Base-by-base conservation (phyloP, 2,113 vertebrate genomes). In the Brachionichthys hirsutus region DNA sequence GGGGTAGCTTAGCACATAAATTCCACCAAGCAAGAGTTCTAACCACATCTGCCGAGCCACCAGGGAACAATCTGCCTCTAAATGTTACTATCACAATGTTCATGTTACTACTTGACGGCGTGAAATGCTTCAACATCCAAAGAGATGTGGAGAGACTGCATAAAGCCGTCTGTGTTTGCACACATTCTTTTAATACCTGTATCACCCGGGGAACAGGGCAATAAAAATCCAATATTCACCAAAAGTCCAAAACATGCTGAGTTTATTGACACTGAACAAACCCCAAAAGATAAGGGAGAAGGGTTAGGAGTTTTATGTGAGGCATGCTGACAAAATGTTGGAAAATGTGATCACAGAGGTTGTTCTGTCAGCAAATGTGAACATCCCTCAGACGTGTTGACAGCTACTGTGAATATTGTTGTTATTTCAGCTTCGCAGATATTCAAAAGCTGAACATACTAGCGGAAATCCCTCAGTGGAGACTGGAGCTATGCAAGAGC, bases 221-320 rank as follows among this genome's bases (percentile, higher is more conserved):
- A 86, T 87, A 87, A 84, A 81, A 86, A 87, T 76, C 58, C 70
- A 78, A 80, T 81, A 61, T 71, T 81, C 77, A 76, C 74, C 64
- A 75, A 77, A 75, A 81, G 70, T 70, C 71, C 22, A 73, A 67
- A 75, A 72, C 75, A 75, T 54, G 70, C 82, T 81, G 80, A 46
- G 45, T 70, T 82, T 67, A 73, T 77, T 75, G 77, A 83, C 75
- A 85, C 73, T 5, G 18, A 78, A 45, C 54, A 69, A 65, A 67
- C 77, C 60, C 71, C 57, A 74, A 79, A 85, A 62, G 54, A 64
- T 67, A 72, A 71, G 51, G 41, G 57, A 77, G 75, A 72, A 54
- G 45, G 22, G 53, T 7, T 4, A 64, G 30, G 17, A 49, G 36
- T 63, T 75, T 78, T 72, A 73, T 75, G 75, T 78, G 53, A 72